These are phyloP conservation scores for Drosophila macrothrix DNA, from an alignment of 2,888 invertebrate genomes.

Conservation along the genomic window DNA sequence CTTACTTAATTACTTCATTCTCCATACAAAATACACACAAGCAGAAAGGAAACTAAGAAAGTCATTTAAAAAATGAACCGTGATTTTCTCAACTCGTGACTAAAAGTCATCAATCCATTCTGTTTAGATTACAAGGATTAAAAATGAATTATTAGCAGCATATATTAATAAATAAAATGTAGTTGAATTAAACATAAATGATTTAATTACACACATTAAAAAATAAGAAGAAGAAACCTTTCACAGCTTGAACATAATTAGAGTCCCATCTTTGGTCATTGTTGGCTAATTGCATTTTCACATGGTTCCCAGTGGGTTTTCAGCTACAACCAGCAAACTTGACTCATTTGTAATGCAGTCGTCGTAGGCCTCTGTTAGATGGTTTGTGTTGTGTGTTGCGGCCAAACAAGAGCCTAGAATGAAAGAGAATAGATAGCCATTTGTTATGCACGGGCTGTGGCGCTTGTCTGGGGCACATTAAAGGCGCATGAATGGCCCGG, in stretches of 20 bases:
- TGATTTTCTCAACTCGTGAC: no score
- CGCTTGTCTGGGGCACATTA: slow-evolving; percentile 81
- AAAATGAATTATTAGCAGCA: background rate
- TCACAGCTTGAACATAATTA: slow-evolving; percentile 19
- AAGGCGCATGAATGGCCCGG: slow-evolving; percentile 79
- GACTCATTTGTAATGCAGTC: slow-evolving; percentile 74
- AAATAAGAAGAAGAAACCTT: background rate
- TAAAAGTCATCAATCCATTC: background rate
- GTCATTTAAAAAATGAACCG: background rate
- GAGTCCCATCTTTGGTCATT: slow-evolving; percentile 47
- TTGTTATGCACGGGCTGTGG: slow-evolving; percentile 79
- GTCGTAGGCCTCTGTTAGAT: slow-evolving; percentile 73
- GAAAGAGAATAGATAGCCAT: slow-evolving; percentile 46
- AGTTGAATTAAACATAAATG: background rate
- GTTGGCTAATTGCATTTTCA: slow-evolving; percentile 55
- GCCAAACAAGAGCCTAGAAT: slow-evolving; percentile 11
- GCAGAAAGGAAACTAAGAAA: background rate
- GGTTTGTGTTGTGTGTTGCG: slow-evolving; percentile 38
- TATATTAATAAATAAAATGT: background rate
- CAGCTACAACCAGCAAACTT: background rate
- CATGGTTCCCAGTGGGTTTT: slow-evolving; percentile 46
- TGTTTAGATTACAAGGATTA: background rate
- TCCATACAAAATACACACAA: background rate
- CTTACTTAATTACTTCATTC: background rate
- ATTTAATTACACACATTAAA: background rate